These are phyloP conservation scores for Clusia tigrina DNA, from an alignment of 2,888 invertebrate species.

Conservation along the genomic window DNA sequence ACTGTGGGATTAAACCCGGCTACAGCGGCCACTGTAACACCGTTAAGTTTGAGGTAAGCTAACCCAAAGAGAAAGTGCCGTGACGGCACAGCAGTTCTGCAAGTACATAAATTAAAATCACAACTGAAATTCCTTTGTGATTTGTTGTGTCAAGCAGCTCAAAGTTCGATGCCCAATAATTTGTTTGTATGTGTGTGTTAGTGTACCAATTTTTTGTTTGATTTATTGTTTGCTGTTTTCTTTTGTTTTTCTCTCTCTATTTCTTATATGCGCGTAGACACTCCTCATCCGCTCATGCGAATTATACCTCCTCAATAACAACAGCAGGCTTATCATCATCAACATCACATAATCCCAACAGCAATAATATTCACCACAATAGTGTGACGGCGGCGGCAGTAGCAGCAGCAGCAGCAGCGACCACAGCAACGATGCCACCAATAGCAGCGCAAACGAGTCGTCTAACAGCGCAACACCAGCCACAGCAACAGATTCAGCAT, in stretches of 20 bases:
- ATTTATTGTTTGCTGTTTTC: slow-evolving; percentile 23
- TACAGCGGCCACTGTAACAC: slow-evolving; percentile 33
- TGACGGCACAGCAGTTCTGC: too few species aligned
- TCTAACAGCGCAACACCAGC: slow-evolving; percentile 11
- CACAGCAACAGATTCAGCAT: slow-evolving; percentile 28
- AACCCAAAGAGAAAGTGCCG: too few species aligned
- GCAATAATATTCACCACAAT: slow-evolving; percentile 11
- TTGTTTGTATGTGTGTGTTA: slow-evolving; percentile 12
- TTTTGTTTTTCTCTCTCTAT: slow-evolving; percentile 15
- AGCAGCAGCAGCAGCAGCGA: slow-evolving; percentile 1
- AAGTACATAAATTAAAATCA: too few species aligned
- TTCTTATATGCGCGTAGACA: slow-evolving; percentile 37
- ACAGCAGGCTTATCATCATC: slow-evolving; percentile 10
- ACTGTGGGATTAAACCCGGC: slow-evolving; percentile 27
- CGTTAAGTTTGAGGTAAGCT: slow-evolving; percentile 48
- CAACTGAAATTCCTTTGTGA: too few species aligned
- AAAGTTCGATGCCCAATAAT: slow-evolving; percentile 20
- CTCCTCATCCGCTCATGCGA: slow-evolving; percentile 37
- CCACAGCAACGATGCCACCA: slow-evolving; percentile 13
- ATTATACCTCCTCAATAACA: slow-evolving; percentile 30
- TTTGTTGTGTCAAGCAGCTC: too few species aligned
- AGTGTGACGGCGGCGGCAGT: slow-evolving; percentile 12
- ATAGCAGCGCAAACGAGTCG: background rate
- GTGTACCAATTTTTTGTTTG: background rate
- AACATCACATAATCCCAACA: slow-evolving; percentile 9